phyloP scores from a whole-genome alignment of 2,797 vertebrate species.

The Tarsius wallacei region DNA sequence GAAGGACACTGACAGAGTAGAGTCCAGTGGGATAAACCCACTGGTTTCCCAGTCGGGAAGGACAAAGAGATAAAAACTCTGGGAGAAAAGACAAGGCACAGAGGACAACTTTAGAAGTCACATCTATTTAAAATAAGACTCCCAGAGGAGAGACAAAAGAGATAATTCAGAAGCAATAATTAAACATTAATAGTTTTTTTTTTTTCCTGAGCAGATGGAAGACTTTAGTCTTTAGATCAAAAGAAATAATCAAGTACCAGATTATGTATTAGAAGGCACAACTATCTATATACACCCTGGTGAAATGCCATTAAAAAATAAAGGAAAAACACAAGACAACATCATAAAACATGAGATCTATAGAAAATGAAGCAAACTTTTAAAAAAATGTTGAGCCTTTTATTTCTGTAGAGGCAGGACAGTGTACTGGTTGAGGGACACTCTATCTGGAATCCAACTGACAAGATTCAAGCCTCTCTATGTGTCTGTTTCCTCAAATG shows the following conservation, averaged over 20 bases:
- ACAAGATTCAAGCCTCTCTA: not conserved
- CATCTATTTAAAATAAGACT: conserved; percentile 25
- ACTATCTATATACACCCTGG: not conserved
- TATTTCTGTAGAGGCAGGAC: not conserved
- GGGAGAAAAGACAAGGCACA: not conserved
- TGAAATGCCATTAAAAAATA: conserved; percentile 23
- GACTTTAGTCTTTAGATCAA: not conserved
- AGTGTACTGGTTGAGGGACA: not conserved
- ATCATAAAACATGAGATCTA: conserved; percentile 22
- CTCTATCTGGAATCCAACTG: accelerated
- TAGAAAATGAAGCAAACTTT: not conserved
- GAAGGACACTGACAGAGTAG: not conserved
- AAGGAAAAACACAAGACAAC: not conserved
- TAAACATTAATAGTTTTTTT: conserved; percentile 51
- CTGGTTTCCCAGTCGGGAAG: not conserved
- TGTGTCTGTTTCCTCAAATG: not conserved
- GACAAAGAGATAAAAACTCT: not conserved
- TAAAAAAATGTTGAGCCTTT: not conserved
- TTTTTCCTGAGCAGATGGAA: conserved; percentile 50
- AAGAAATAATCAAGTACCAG: conserved; percentile 43
- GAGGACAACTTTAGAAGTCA: not conserved
- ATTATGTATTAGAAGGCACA: not conserved
- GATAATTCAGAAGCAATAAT: conserved; percentile 53
- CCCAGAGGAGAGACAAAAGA: conserved; percentile 21
- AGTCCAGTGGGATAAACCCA: not conserved